A percentile compares a stretch with the other conserved stretches of the same genome.
phyloP scores from a whole-genome alignment of 2,888 invertebrate species.

The Melanotus villosus region DNA sequence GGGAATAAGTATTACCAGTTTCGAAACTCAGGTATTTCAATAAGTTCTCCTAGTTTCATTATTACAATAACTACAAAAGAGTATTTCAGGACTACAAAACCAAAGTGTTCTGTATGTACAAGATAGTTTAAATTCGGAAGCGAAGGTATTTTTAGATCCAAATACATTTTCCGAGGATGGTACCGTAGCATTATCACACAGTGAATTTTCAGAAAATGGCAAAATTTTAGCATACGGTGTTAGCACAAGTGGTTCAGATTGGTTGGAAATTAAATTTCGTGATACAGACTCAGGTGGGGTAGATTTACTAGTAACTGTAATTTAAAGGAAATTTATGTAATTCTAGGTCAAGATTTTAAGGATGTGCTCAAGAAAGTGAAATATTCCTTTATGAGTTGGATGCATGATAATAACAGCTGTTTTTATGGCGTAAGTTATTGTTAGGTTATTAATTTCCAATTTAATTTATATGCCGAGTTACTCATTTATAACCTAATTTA shows the following conservation, averaged over 20 bases:
- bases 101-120: constrained; percentile 96
- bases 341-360: constrained; percentile 86
- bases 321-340: too few relatives aligned
- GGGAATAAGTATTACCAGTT: constrained; percentile 92
- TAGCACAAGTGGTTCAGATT: constrained; percentile 95
- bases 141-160: constrained; percentile 93
- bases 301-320: too few relatives aligned
- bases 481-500: too few relatives aligned
- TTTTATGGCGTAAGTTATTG: constrained; percentile 93
- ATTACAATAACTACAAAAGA: too few relatives aligned
- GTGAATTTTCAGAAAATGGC: constrained; percentile 91
- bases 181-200: constrained; percentile 83
- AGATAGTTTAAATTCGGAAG: constrained; percentile 80
- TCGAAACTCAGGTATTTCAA: constrained; percentile 84
- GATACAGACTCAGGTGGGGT: constrained; percentile 78
- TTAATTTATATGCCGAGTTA: not conserved
- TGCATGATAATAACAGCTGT: constrained; percentile 93
- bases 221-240: constrained; percentile 91
- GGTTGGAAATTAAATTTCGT: constrained; percentile 91
- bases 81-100: constrained; percentile 95
- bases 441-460: constrained; percentile 1
- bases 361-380: constrained; percentile 94
- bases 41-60: too few relatives aligned
- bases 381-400: constrained; percentile 94
- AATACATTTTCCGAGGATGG: constrained; percentile 94